Evolutionary conservation across 2,888 invertebrate genomes (phyloP).

Genomic region (Ichneumon xanthorius): DNA sequence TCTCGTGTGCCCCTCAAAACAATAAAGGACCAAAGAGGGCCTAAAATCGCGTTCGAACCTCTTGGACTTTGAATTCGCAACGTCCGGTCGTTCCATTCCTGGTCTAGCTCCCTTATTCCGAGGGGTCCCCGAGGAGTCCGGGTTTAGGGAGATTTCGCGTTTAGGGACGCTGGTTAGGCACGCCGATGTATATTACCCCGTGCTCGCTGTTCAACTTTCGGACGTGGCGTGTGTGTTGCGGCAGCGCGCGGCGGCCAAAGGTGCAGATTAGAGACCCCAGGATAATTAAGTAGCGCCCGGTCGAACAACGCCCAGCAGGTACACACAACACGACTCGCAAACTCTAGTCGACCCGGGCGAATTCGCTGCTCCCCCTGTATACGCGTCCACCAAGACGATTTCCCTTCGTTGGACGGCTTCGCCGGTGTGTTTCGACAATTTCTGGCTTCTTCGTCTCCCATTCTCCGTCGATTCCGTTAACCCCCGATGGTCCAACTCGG

Average conservation of each 20-base stretch:
- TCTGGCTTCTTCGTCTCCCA: conserved; percentile 10
- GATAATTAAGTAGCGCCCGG: conserved; percentile 84
- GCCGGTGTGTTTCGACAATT: conserved; percentile 40
- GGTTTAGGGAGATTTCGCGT: conserved; percentile 54
- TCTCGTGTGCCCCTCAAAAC: conserved; percentile 7
- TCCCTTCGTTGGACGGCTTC: conserved; percentile 43
- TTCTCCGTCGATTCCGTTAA: conserved; percentile 1
- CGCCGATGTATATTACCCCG: conserved; percentile 58
- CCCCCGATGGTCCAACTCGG: conserved; percentile 5
- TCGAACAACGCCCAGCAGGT: conserved; percentile 81
- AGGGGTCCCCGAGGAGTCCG: background rate
- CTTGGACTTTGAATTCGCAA: conserved; percentile 48
- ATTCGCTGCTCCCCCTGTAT: conserved; percentile 16
- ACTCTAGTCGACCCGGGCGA: conserved; percentile 16
- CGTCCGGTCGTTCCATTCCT: conserved; percentile 38
- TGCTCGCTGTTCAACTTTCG: conserved; percentile 42
- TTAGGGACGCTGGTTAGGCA: conserved; percentile 64
- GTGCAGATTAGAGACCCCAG: conserved; percentile 83
- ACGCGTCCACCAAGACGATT: conserved; percentile 47
- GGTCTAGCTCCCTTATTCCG: conserved; percentile 52
- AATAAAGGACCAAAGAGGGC: conserved; percentile 21
- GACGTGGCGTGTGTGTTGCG: conserved; percentile 81
- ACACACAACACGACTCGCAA: conserved; percentile 60
- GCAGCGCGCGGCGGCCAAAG: conserved; percentile 72
- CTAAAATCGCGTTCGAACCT: conserved; percentile 29